Percentiles rank a stretch among this genome's conserved stretches.
phyloP scores from a whole-genome alignment of 1,140 invertebrate species.

The Caenorhabditis latens region DNA sequence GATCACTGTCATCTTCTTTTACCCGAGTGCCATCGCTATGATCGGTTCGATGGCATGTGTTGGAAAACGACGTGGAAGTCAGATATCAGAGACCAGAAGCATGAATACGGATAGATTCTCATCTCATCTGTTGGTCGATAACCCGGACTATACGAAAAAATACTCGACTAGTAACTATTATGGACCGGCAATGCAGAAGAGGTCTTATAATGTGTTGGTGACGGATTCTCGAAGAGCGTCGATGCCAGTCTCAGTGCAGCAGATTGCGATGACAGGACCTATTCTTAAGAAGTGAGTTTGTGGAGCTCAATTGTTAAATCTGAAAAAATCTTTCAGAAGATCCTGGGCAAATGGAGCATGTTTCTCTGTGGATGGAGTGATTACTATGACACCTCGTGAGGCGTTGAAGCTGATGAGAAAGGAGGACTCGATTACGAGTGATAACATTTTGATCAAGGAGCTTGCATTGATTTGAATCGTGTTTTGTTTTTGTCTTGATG shows the following conservation, averaged over 20 bases:
- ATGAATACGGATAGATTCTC: slow-evolving; percentile 25
- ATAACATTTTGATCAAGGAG: slow-evolving; percentile 42
- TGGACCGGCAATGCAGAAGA: slow-evolving; percentile 10
- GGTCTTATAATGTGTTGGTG: slow-evolving; percentile 26
- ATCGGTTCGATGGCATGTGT: neutral
- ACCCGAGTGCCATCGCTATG: slow-evolving; percentile 12
- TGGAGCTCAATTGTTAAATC: neutral
- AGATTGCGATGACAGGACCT: slow-evolving; percentile 2
- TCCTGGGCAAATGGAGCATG: slow-evolving; percentile 41
- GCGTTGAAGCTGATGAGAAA: slow-evolving; percentile 33
- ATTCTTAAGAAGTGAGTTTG: slow-evolving; percentile 21
- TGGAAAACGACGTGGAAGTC: slow-evolving; percentile 45
- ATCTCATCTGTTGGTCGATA: slow-evolving; percentile 18
- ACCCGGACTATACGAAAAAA: slow-evolving; percentile 50
- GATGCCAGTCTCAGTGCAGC: slow-evolving; percentile 23
- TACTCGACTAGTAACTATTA: slow-evolving; percentile 38
- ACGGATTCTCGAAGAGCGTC: slow-evolving; percentile 32
- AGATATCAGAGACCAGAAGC: slow-evolving; percentile 17
- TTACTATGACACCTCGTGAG: slow-evolving; percentile 32
- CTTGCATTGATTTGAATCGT: neutral
- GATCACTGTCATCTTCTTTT: slow-evolving; percentile 37
- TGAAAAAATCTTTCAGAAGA: slow-evolving; percentile 7
- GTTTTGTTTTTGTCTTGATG: neutral
- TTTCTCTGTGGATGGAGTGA: slow-evolving; percentile 35
- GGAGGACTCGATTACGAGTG: slow-evolving; percentile 35